Base-by-base conservation (phyloP, 2,113 vertebrate species). In the Entelurus aequoreus region DNA sequence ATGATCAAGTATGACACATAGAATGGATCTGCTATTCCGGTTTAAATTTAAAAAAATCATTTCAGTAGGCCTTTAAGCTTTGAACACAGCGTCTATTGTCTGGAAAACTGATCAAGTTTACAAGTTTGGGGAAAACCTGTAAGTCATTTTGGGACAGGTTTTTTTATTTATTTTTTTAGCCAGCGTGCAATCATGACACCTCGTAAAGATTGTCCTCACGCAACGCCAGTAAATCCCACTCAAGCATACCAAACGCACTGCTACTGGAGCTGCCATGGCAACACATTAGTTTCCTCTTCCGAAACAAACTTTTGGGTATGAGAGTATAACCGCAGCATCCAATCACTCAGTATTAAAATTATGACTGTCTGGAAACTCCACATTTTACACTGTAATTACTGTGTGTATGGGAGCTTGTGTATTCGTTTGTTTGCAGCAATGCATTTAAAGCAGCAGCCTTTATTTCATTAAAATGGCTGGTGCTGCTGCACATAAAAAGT, bases 391-490 rank as follows among this genome's bases (percentile, higher is more conserved):
- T 21, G 16, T 78, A 67, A 67, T 74, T 54, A 47, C 19, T 35
- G 28, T 28, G 28, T 28, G 28, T 28, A 28, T 28, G 28, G 28
- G 28, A 28, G 28, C 58, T 68, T 69, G 65, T 48, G 57, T 78
- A 37, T 60, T 66, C 55, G 70, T 65, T 85, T 84, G 65, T 81
- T 87, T 87, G 86, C 62, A 42, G 69, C 75, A 58, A 72, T 65
- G 48, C 57, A 14, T 82, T 86, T 84, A 76, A 82, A 84, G 69
- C 58, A 56, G 66, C 71, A 63, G 56, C 76, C 35, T 19, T 60
- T 62, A 81, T 84, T 88, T 91, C 76, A 90, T 88, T 87, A 86
- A 80, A 77, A 57, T 78, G 87, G 88, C 87, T 88, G 90, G 86
- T 65, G 71, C 19, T 4, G 15, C 75, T 48, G 61, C 86, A 60